phyloP scores from a whole-genome alignment of 1,140 invertebrate species.

The Maconellicoccus hirsutus region DNA sequence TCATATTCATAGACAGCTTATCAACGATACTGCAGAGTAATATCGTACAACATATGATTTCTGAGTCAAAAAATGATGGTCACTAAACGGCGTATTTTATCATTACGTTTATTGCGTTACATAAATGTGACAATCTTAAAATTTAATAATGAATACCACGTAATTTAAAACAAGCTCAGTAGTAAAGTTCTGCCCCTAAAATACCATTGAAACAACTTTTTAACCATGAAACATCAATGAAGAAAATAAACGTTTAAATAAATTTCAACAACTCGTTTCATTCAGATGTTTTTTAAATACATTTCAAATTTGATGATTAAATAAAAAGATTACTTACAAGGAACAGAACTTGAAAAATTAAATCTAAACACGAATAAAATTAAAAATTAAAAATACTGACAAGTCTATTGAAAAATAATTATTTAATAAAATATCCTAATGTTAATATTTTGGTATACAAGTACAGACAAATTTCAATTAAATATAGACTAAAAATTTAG shows the following conservation, averaged over 20 bases:
- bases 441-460: constrained; percentile 7
- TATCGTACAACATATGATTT: too few species aligned
- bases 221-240: too few species aligned
- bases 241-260: too few species aligned
- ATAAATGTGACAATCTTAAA: neutral
- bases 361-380: neutral
- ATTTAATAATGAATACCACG: neutral
- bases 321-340: too few species aligned
- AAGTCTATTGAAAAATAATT: neutral
- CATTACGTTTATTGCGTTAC: neutral
- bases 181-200: too few species aligned
- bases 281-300: too few species aligned
- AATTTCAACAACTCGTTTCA: too few species aligned
- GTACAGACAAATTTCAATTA: neutral
- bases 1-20: too few species aligned
- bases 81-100: neutral
- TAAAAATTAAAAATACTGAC: constrained; percentile 10
- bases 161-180: neutral
- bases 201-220: too few species aligned
- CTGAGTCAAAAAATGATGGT: too few species aligned
- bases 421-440: neutral
- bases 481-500: neutral
- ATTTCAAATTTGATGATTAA: too few species aligned
- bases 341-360: neutral
- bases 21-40: too few species aligned